These are phyloP conservation scores for Anoplolepis gracilipes DNA, from an alignment of 1,140 invertebrate genomes.

Conservation along the genomic window DNA sequence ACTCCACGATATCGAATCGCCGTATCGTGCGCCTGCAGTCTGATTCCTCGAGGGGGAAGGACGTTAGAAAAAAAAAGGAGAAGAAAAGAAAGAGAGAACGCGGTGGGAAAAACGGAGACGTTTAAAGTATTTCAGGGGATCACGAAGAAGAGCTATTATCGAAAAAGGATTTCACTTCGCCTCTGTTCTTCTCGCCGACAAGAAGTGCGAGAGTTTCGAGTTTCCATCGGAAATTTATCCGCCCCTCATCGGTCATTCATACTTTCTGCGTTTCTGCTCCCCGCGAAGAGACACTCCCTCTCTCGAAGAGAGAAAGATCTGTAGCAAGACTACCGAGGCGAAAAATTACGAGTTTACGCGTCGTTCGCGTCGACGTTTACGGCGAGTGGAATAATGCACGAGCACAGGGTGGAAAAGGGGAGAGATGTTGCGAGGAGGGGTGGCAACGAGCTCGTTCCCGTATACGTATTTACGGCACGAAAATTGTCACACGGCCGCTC, in stretches of 20 bases:
- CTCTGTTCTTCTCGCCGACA: slow-evolving; percentile 41
- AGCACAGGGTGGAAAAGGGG: background rate
- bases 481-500: slow-evolving; percentile 57
- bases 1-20: slow-evolving; percentile 64
- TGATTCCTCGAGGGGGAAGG: slow-evolving; percentile 27
- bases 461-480: slow-evolving; percentile 50
- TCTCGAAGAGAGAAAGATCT: background rate
- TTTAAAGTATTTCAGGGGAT: slow-evolving; percentile 65
- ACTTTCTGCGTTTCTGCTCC: background rate
- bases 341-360: slow-evolving; percentile 59
- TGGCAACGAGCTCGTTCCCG: slow-evolving; percentile 25
- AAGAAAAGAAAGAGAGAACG: background rate
- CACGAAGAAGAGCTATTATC: slow-evolving; percentile 62
- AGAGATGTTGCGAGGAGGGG: background rate
- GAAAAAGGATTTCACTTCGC: slow-evolving; percentile 68
- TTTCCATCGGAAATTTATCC: slow-evolving; percentile 53
- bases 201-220: slow-evolving; percentile 57
- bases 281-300: background rate
- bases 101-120: slow-evolving; percentile 50
- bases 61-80: slow-evolving; percentile 12
- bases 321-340: background rate
- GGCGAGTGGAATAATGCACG: slow-evolving; percentile 55
- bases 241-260: slow-evolving; percentile 32
- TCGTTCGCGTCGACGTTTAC: slow-evolving; percentile 39
- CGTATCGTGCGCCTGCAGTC: slow-evolving; percentile 53